These are phyloP conservation scores for Myotis findleyi DNA, from an alignment of 2,797 vertebrate species.

Conservation along the genomic window DNA sequence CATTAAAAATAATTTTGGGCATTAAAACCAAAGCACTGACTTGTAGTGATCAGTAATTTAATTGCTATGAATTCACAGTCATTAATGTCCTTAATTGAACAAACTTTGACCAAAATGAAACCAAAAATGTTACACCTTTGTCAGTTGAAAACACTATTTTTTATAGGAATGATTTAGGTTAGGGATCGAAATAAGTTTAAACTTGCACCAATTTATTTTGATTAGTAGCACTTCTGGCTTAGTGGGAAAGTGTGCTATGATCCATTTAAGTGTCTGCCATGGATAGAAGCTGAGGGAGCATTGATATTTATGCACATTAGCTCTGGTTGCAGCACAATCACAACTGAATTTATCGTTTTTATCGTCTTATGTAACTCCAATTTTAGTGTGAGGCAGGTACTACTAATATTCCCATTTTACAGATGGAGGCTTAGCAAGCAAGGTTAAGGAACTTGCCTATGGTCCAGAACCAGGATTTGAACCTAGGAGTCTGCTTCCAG, in stretches of 20 bases:
- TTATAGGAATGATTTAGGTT: constrained; percentile 9
- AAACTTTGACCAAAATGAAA: constrained; percentile 50
- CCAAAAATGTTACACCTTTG: background rate
- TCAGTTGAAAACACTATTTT: background rate
- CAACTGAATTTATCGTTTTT: background rate
- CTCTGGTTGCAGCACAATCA: background rate
- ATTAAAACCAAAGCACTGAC: constrained; percentile 28
- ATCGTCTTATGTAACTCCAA: constrained; percentile 15
- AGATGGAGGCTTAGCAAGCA: constrained; percentile 73
- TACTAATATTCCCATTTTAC: constrained; percentile 75
- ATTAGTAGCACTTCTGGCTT: background rate
- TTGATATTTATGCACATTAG: background rate
- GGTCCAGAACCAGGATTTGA: constrained; percentile 69
- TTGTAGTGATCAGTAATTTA: constrained; percentile 35
- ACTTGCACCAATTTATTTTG: background rate
- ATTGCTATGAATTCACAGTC: background rate
- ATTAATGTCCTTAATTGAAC: constrained; percentile 23
- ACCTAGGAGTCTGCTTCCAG: constrained; percentile 73
- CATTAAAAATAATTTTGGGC: background rate
- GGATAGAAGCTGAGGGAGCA: background rate
- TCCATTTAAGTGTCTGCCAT: background rate
- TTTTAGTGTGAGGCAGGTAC: constrained; percentile 43
- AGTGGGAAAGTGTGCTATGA: background rate
- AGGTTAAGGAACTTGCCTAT: constrained; percentile 76
- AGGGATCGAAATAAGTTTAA: background rate